phyloP scores from a whole-genome alignment of 2,797 vertebrate genomes.

The Propithecus deckenii region DNA sequence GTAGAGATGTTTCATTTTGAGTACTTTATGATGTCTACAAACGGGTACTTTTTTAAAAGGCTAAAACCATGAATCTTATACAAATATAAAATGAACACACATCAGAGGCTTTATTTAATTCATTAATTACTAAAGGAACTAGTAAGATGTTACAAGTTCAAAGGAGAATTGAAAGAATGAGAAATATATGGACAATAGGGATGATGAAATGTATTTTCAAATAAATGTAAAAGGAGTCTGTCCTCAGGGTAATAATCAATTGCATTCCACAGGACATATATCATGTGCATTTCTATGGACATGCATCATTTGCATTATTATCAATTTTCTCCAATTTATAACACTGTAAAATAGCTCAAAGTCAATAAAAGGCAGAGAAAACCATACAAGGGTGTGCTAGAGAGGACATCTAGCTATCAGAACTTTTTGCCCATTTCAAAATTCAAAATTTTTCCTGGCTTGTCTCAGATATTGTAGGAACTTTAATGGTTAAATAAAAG shows the following conservation, averaged over 20 bases:
- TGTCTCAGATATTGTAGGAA: background rate
- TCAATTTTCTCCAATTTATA: background rate
- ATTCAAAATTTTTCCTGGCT: background rate
- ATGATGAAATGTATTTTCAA: background rate
- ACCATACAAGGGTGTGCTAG: background rate
- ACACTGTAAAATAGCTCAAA: background rate
- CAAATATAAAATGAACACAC: constrained; percentile 16
- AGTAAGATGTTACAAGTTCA: background rate
- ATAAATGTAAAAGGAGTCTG: background rate
- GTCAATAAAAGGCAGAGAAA: background rate
- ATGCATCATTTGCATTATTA: background rate
- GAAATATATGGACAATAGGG: background rate
- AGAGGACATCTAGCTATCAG: background rate
- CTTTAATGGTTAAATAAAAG: background rate
- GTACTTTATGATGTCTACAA: background rate
- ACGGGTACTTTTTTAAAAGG: background rate
- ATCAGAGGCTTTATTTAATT: background rate
- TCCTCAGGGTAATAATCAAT: background rate
- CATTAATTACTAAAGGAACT: background rate
- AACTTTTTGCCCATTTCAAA: background rate
- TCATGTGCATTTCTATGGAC: background rate
- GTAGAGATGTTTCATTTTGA: background rate
- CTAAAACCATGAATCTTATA: background rate
- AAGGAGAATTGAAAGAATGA: constrained; percentile 13
- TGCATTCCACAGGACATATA: background rate